These are phyloP conservation scores for Tupaia tana DNA, from an alignment of 2,113 vertebrate genomes.

Conservation along the genomic window DNA sequence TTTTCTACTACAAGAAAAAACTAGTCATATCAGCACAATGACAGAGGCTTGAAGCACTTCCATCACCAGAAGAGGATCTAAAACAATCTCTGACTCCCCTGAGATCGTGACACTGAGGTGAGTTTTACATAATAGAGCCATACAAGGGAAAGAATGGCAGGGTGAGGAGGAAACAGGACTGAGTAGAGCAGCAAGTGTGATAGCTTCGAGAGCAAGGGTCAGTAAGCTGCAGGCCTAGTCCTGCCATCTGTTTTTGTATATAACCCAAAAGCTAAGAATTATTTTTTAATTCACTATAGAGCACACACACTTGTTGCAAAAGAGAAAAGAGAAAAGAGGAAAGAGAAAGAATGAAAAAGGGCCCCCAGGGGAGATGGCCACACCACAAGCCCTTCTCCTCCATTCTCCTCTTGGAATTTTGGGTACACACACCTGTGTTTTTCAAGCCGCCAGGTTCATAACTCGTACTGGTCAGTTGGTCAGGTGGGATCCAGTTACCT, in stretches of 20 bases:
- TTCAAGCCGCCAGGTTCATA: no score
- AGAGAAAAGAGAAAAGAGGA: no score
- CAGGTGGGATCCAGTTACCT: no score
- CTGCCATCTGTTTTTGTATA: not conserved
- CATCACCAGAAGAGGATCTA: not conserved
- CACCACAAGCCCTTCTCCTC: no score
- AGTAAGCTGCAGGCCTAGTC: not conserved
- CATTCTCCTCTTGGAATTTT: no score
- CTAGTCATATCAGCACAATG: not conserved
- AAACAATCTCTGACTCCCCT: slow-evolving; percentile 4
- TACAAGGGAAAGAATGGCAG: not conserved
- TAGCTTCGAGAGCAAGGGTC: not conserved
- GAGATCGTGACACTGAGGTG: not conserved
- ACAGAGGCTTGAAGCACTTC: not conserved
- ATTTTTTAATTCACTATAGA: not conserved
- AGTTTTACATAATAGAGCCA: not conserved
- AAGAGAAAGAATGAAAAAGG: no score
- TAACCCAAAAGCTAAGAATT: not conserved
- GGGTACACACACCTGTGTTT: no score
- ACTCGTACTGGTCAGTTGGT: no score
- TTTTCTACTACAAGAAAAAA: not conserved
- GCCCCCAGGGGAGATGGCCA: no score
- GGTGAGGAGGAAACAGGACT: no score
- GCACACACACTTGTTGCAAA: no score
- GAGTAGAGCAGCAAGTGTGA: not conserved